Evolutionary conservation across 2,113 vertebrate species (phyloP), one percentile per base, ranked within the genome.

Genomic region (Elephas maximus): DNA sequence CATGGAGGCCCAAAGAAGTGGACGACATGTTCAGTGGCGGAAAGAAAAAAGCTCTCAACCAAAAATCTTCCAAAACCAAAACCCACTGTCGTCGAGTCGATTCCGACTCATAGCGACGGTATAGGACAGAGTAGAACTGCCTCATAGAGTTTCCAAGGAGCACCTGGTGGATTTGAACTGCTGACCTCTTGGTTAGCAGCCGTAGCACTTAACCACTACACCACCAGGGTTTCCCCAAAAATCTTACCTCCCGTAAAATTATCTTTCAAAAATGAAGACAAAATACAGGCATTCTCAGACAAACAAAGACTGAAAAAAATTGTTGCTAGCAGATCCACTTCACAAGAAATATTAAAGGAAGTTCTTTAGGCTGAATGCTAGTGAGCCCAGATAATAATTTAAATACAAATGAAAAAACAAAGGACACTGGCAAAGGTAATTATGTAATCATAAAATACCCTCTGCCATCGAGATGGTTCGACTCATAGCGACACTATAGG

Each of bases 1-100:
- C 74, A 3, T 63, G 11, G 21, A n/a, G 24, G 23, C 23, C 10
- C 10, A 28, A 8, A 41, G 26, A 0, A 5, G 0, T 63, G 17
- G 5, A 57, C 63, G 45, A 45, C 6, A 30, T 44, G 82, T 15
- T 76, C 57, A 82, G 44, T 65, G 3, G 45, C 12, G 14, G 62
- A 30, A 41, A 86, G 48, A 71, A 79, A 79, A 71, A 62, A 8
- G 12, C 20, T 33, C 8, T 69, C 78, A 57, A 18, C 63, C 51
- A 37, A 12, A 37, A 37, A 37, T 37, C 37, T 37, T 37, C 37
- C 37, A 37, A 37, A 37, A 37, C 37, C 37, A 37, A 37, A 37
- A 37, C 2, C 37, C 37, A 37, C 37, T 37, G 37, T 37, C 37
- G 37, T 37, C 37, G 37, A 37, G 37, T 37, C 37, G 37, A 37